Base-by-base conservation (phyloP, 2,797 vertebrate species). In the Sebastes taczanowskii region DNA sequence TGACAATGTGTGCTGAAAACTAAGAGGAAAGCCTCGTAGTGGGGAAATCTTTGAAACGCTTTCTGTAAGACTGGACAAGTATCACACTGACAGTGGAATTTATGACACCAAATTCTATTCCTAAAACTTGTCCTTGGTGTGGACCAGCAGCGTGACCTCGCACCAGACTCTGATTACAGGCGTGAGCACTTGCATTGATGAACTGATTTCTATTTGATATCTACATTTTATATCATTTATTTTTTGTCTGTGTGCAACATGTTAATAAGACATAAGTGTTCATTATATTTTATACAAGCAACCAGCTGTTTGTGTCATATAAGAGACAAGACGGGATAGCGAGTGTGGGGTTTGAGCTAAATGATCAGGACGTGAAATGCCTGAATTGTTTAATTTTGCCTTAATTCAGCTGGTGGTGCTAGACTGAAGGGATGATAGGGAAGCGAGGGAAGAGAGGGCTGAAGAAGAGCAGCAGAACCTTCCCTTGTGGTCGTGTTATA, bases 371-470 rank as follows among this genome's bases (percentile, higher is more conserved):
- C 62, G 56, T 42, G 69, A 81, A 77, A 86, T 77, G 77, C 76
- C 68, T 78, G 30, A 32, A 67, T 23, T 83, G 42, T 85, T 79
- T 76, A 81, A 81, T 86, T 86, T 85, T 91, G 91, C 92, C 92
- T 93, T 93, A 93, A 92, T 38, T 75, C 78, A 82, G 80, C 80
- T 88, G 87, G 89, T 80, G 90, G 75, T 91, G 89, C 80, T 89
- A 59, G 71, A 80, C 67, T 71, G 72, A 61, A 1, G 16, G 32
- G 52, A 74, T 30, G 22, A 65, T 16, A 16, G 20, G 23, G 32
- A 53, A 42, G 53, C 55, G 27, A 16, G 20, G 23, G 32, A 53
- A 42, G 53, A 60, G 27, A 71, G 56, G 3, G 25, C 18, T 52
- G 16, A 64, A 23, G 2, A 55, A 16, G 49, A 56, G 18, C 18